Base-by-base conservation (phyloP, 2,888 invertebrate genomes). In the Heliconius cydno region DNA sequence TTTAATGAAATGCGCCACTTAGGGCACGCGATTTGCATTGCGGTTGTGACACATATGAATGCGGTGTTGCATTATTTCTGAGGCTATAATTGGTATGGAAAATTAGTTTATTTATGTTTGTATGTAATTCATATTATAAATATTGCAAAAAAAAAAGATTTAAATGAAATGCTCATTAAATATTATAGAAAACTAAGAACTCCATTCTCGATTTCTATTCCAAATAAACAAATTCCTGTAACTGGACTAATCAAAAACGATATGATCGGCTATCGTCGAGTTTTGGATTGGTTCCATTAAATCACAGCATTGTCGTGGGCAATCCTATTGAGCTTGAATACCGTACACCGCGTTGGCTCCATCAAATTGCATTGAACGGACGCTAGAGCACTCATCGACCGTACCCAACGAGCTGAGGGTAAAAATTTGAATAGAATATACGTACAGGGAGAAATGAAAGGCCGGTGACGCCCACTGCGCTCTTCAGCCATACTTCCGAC, bases 381-480 rank as follows among this genome's bases (percentile, higher is more conserved):
- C 91, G 92, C 90, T 91, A 91, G 92, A 92, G 92, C 91, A 91
- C 94, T 94, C 92, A 88, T 92, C 88, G 91, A 91, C 88, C 91
- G 90, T 90, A 87, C 88, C 87, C 87, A 85, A 84, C 86, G 88
- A 86, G 87, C 86, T 88, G 89, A 90, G 94, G 94, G 93, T 92
- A 94, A 95, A 95, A 95, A 94, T 94, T 93, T 94, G 94, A 94
- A 95, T 95, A 90, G 93, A 90, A 91, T 91, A 91, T 90, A 89
- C 88, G 90, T 90, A 88, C 86, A 83, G 86, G 85, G 85, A 82
- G 88, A 84, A 85, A 88, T 89, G 89, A 89, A 88, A 89, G 86
- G 88, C 86, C 84, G 86, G 86, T 87, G 86, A 87, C 88, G 89
- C 87, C 88, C 88, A 86, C 87, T 86, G 83, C 87, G 86, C 86